phyloP scores from a whole-genome alignment of 2,797 vertebrate genomes.

The Merluccius polli region DNA sequence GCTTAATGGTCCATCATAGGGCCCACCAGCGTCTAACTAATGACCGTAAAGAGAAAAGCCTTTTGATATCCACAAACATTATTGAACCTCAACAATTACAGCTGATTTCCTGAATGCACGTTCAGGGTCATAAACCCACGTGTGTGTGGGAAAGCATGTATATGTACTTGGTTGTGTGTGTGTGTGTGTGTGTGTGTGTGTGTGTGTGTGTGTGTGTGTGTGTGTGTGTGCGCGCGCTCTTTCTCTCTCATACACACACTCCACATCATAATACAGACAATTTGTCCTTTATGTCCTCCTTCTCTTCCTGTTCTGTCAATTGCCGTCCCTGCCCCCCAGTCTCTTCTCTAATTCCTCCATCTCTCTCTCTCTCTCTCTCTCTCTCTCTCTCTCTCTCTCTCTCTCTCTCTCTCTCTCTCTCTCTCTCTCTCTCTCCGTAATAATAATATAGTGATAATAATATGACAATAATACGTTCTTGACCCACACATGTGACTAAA shows the following conservation, averaged over 20 bases:
- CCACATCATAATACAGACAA: no score
- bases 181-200: background rate
- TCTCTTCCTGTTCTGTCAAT: background rate
- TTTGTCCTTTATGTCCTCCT: background rate
- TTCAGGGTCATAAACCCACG: background rate
- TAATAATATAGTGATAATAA: background rate
- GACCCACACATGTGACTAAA: background rate
- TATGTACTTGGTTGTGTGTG: background rate
- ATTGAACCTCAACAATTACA: background rate
- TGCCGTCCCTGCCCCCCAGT: no score
- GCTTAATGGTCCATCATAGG: background rate
- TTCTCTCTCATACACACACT: background rate
- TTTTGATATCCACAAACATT: no score
- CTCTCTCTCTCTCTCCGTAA: no score
- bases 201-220: no score
- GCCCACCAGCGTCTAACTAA: no score
- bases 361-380: no score
- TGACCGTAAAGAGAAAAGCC: no score
- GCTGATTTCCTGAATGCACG: background rate
- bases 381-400: no score
- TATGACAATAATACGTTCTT: background rate
- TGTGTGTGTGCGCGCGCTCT: no score
- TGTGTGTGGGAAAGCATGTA: background rate
- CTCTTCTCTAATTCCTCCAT: no score
- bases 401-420: no score